Conservation (phyloP, 2,113 vertebrate genomes). For the Anser brachyrhynchus region DNA sequence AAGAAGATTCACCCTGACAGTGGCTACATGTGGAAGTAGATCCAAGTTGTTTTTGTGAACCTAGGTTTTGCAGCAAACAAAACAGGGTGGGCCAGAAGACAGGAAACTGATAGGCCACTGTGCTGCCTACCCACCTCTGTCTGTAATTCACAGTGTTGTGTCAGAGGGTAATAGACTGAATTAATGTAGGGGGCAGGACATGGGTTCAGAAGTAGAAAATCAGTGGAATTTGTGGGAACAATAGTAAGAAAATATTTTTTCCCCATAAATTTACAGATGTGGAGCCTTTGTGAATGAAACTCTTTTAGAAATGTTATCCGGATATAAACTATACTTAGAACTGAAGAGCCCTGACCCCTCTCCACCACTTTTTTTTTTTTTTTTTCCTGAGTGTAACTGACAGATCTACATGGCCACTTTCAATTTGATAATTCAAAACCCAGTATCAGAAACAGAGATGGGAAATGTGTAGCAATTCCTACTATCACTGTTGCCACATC, state of each 20-base stretch:
- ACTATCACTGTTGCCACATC: background rate
- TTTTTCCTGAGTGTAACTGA: background rate
- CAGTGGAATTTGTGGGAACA: background rate
- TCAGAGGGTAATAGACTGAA: background rate
- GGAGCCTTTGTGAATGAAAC: background rate
- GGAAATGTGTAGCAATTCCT: background rate
- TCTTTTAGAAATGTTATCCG: background rate
- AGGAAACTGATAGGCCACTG: background rate
- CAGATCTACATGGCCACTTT: background rate
- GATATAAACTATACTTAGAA: background rate
- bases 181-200: background rate
- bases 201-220: background rate
- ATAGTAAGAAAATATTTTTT: background rate
- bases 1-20: background rate
- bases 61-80: background rate
- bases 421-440: background rate
- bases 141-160: background rate
- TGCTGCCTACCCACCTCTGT: background rate
- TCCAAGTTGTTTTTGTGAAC: background rate
- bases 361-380: fast-evolving
- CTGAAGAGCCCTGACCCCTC: background rate
- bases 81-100: no score
- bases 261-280: fast-evolving
- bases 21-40: background rate
- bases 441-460: background rate